These are phyloP conservation scores for Callyntrura sp. DNA, from an alignment of 2,888 invertebrate genomes.

Conservation along the genomic window DNA sequence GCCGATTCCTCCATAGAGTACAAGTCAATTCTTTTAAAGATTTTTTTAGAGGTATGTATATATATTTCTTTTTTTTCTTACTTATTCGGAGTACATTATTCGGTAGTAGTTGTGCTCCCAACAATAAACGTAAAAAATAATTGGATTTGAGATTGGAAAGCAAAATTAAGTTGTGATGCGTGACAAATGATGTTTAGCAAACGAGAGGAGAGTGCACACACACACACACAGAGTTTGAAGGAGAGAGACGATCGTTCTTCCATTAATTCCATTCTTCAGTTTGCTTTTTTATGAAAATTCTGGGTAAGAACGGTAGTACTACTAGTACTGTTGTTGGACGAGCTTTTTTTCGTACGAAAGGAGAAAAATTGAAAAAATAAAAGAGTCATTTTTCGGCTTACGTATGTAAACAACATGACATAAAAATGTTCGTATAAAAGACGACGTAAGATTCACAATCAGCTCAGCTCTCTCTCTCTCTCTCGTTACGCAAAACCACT, in stretches of 20 bases:
- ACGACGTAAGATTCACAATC: too few species aligned
- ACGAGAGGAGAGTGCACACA: slow-evolving; percentile 35
- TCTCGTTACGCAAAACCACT: background rate
- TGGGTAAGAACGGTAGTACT: slow-evolving; percentile 6
- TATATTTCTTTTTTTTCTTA: slow-evolving; percentile 61
- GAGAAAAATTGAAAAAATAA: slow-evolving; percentile 3
- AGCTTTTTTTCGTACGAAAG: background rate
- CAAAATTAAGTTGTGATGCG: slow-evolving; percentile 83
- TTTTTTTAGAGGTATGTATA: slow-evolving; percentile 37
- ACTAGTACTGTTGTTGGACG: background rate
- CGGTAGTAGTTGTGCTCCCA: slow-evolving; percentile 73
- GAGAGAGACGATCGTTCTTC: slow-evolving; percentile 62
- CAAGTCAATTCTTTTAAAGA: slow-evolving; percentile 68
- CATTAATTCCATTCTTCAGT: slow-evolving; percentile 52
- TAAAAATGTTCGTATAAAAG: slow-evolving; percentile 6
- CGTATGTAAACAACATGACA: background rate
- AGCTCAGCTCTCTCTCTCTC: too few species aligned
- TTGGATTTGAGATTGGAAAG: slow-evolving; percentile 83
- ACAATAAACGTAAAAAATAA: slow-evolving; percentile 82
- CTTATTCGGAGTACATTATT: slow-evolving; percentile 67
- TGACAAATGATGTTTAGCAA: slow-evolving; percentile 82
- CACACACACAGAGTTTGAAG: too few species aligned
- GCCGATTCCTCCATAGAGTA: slow-evolving; percentile 66
- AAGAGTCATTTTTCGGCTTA: slow-evolving; percentile 31
- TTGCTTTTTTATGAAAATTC: slow-evolving; percentile 37